Evolutionary conservation across 2,797 vertebrate species (phyloP), one percentile per base, ranked within the genome.

Genomic region (Propithecus perrieri): DNA sequence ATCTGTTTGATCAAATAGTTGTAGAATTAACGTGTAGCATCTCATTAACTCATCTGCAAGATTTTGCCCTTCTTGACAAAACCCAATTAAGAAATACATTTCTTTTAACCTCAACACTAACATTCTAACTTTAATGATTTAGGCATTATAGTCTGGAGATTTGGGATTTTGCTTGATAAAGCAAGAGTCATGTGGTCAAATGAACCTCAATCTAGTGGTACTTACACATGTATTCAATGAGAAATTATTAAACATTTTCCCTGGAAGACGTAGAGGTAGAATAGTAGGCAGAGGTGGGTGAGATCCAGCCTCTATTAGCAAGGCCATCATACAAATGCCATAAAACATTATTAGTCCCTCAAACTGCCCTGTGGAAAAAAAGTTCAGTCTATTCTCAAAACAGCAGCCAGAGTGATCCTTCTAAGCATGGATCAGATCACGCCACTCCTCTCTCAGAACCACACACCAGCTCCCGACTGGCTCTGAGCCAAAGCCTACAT

Each of bases 1-100:
- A 99, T 98, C 99, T 99, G 99, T 98, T 98, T 97, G 98, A 98
- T 97, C 81, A 98, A 97, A 98, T 17, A 98, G 98, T 97, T 59
- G 96, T 5, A 98, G 98, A 97, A 97, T 95, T 96, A 97, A 97
- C 72, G 55, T 33, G 48, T 1, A 81, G 83, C 80, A 69, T 78
- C 89, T 87, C 26, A 43, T 92, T 87, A 94, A 96, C 87, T 50
- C 97, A 97, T 87, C 94, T 97, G 85, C 28, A 96, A 96, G 79
- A 81, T 53, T 94, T 80, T 81, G 55, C 84, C 48, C 0, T 30
- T 80, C 57, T 26, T 50, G 91, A 96, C 90, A 72, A 95, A 92
- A 96, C 1, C 28, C 78, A 91, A 79, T 46, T 3, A 65, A 97
- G 67, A 95, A n/a, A 63, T 14, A 35, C 12, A 35, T 53, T 93